These are phyloP conservation scores for Sebastes vulpes DNA, from an alignment of 2,797 vertebrate species.

Conservation along the genomic window DNA sequence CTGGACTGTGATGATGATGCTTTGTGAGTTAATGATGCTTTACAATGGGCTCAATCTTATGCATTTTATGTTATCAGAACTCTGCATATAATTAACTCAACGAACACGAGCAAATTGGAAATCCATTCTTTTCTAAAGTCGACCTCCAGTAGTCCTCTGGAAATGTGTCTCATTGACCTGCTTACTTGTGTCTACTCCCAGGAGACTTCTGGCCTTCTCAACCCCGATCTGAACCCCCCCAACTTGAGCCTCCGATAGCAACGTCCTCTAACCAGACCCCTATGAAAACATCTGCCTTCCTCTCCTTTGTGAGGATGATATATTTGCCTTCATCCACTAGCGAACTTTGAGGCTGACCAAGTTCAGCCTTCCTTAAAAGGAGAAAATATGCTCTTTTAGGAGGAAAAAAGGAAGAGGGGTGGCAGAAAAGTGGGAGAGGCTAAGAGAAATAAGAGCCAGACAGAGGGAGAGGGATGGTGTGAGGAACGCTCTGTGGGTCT, in stretches of 20 bases:
- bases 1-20: neutral
- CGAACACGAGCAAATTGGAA: slow-evolving; percentile 20
- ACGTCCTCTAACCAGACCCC: slow-evolving; percentile 56
- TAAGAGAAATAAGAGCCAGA: slow-evolving; percentile 45
- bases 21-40: neutral
- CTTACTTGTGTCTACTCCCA: slow-evolving; percentile 67
- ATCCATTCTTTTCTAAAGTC: neutral
- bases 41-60: neutral
- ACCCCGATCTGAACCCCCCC: slow-evolving; percentile 28
- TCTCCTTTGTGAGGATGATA: slow-evolving; percentile 72
- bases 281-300: slow-evolving; percentile 75
- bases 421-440: slow-evolving; percentile 69
- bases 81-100: neutral
- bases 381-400: slow-evolving; percentile 85
- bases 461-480: slow-evolving; percentile 40
- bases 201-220: slow-evolving; percentile 52
- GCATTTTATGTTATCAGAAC: neutral
- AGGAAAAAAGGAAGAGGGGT: slow-evolving; percentile 64
- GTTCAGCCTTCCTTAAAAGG: slow-evolving; percentile 86
- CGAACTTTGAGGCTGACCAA: slow-evolving; percentile 70
- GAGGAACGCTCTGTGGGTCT: slow-evolving; percentile 41
- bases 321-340: slow-evolving; percentile 67
- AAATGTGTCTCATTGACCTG: slow-evolving; percentile 51
- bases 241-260: slow-evolving; percentile 42
- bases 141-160: slow-evolving; percentile 12